Evolutionary conservation across 2,888 invertebrate species (phyloP).

Genomic region (Tiphia femorata): DNA sequence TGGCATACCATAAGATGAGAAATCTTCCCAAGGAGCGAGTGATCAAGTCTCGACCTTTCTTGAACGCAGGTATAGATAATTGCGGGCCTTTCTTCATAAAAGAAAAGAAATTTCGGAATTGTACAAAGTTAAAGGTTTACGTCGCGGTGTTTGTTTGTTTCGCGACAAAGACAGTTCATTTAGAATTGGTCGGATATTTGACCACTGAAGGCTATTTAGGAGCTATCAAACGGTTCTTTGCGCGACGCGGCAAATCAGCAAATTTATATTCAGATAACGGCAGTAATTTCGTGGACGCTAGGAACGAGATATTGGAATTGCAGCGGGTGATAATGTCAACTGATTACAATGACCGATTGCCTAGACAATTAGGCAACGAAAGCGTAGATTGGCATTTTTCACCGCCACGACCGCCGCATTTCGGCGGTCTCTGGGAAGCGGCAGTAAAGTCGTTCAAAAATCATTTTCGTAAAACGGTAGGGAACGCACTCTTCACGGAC

Average conservation of each 20-base stretch:
- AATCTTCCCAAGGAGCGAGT: constrained; percentile 42
- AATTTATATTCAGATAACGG: background rate
- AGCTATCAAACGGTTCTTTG: background rate
- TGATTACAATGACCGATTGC: background rate
- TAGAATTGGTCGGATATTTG: background rate
- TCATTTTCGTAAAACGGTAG: constrained; percentile 40
- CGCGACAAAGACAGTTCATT: background rate
- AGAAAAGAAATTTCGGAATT: background rate
- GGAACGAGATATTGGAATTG: background rate
- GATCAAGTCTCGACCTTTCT: background rate
- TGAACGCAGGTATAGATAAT: background rate
- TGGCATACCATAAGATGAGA: constrained; percentile 37
- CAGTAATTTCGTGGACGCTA: background rate
- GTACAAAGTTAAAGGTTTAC: background rate
- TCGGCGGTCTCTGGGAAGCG: constrained; percentile 25
- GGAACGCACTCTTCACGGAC: constrained; percentile 28
- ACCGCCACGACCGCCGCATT: constrained; percentile 38
- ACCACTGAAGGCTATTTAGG: background rate
- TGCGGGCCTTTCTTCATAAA: background rate
- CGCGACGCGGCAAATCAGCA: background rate
- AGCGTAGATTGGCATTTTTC: constrained; percentile 41
- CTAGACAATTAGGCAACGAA: background rate
- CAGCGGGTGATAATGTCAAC: background rate
- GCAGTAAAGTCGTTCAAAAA: constrained; percentile 49
- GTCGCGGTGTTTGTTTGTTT: background rate